phyloP scores from a whole-genome alignment of 2,888 invertebrate genomes.

The Candidula unifasciata region DNA sequence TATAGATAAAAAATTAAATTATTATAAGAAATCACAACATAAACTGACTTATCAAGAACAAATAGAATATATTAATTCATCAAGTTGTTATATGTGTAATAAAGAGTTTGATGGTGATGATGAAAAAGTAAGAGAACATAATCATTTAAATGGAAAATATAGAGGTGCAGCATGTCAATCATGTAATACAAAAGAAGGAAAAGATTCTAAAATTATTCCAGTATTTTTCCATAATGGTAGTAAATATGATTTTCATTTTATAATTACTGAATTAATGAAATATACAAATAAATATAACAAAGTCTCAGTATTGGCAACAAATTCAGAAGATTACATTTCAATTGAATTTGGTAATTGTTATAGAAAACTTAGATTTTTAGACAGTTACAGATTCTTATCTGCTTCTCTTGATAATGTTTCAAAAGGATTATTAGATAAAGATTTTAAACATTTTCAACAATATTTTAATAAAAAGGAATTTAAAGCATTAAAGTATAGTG shows the following conservation, averaged over 20 bases:
- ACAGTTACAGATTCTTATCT: constrained; percentile 14
- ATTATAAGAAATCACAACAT: no score
- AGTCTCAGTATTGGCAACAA: background rate
- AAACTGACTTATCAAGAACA: background rate
- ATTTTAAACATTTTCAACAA: background rate
- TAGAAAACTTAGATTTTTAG: constrained; percentile 7
- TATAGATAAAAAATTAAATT: no score
- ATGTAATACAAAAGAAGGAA: constrained; percentile 55
- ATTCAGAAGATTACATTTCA: background rate
- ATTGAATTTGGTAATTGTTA: background rate
- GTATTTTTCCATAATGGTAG: constrained; percentile 53
- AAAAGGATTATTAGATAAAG: constrained; percentile 3
- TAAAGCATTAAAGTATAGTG: background rate
- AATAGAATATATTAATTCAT: background rate
- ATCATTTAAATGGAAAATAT: background rate
- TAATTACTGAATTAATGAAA: constrained; percentile 51
- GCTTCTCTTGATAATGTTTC: constrained; percentile 1
- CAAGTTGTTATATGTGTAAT: background rate
- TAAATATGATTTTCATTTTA: constrained; percentile 52
- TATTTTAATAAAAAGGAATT: background rate
- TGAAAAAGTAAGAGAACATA: background rate
- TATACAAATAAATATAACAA: constrained; percentile 45
- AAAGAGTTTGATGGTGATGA: background rate
- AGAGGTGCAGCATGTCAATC: constrained; percentile 49
- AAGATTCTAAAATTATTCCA: constrained; percentile 48